These are phyloP conservation scores for Antechinus flavipes DNA, from an alignment of 2,113 vertebrate genomes.

Conservation along the genomic window DNA sequence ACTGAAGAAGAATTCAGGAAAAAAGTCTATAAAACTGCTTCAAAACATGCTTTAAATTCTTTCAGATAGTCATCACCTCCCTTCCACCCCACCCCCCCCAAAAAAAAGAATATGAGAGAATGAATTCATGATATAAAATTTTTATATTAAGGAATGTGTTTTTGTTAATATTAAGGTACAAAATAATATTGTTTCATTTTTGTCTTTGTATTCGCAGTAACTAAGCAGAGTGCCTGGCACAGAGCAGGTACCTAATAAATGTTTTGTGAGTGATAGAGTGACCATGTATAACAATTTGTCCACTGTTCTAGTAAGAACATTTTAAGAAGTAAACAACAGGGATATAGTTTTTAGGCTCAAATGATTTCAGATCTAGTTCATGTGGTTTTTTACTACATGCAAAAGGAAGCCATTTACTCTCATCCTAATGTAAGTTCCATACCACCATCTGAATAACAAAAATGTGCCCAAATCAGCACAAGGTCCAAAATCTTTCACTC, in stretches of 20 bases:
- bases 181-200: constrained; percentile 18
- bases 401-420: too few relatives aligned
- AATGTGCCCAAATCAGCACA: background rate
- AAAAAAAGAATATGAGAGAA: background rate
- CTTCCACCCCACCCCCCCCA: too few relatives aligned
- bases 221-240: background rate
- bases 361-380: too few relatives aligned
- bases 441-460: background rate
- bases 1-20: background rate
- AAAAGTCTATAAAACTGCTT: background rate
- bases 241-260: background rate
- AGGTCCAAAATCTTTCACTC: background rate
- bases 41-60: background rate
- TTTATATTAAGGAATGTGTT: background rate
- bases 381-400: too few relatives aligned
- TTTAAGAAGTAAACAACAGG: background rate
- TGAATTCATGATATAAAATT: constrained; percentile 12
- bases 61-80: background rate
- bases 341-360: too few relatives aligned
- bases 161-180: background rate
- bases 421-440: background rate
- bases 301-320: background rate
- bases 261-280: background rate
- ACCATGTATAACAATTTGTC: background rate
- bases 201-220: background rate